Base-by-base conservation (phyloP, 2,113 vertebrate species). In the Periophthalmodon schlosseri region DNA sequence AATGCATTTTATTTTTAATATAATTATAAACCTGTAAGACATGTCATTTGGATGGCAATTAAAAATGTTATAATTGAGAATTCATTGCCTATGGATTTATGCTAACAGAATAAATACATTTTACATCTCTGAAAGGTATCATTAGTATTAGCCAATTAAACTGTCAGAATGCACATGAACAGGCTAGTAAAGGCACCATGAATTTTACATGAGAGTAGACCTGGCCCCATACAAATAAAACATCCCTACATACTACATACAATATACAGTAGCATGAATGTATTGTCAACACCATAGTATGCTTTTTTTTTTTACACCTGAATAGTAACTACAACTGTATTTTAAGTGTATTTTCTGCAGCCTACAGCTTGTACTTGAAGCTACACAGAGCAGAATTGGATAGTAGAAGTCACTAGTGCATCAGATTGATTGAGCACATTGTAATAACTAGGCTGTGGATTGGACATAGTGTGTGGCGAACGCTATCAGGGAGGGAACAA, bases 341-440 rank as follows among this genome's bases (percentile, higher is more conserved):
- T 58, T 18, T 67, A 18, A 5, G 3, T 28, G 3, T 33, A 5
- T 16, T 63, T 34, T 63, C 14, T 63, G 2, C 20, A 8, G 24
- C 12, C 50, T 47, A 49, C 15, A 34, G 34, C 70, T 33, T 4
- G 23, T 9, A 24, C 23, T 20, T 50, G 60, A 63, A 33, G 14
- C 18, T 23, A n/a, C 72, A 61, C 49, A 61, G n/a, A 13, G 46
- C 16, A 67, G 18, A 65, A 65, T 13, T 20, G 34, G 1, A 49
- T 34, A 34, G 24, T 63, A 63, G 28, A 33, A 18, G 14, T 65
- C 36, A 73, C 23, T 4, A 18, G 11, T 72, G 11, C 10, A 28
- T 69, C 47, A 44, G 39, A 81, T 72, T 60, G 67, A 84, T 75
- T 61, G 34, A 68, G 58, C 64, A 66, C 79, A 78, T 70, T 79